Base-by-base conservation (phyloP, 2,113 vertebrate genomes). In the Prinia subflava region DNA sequence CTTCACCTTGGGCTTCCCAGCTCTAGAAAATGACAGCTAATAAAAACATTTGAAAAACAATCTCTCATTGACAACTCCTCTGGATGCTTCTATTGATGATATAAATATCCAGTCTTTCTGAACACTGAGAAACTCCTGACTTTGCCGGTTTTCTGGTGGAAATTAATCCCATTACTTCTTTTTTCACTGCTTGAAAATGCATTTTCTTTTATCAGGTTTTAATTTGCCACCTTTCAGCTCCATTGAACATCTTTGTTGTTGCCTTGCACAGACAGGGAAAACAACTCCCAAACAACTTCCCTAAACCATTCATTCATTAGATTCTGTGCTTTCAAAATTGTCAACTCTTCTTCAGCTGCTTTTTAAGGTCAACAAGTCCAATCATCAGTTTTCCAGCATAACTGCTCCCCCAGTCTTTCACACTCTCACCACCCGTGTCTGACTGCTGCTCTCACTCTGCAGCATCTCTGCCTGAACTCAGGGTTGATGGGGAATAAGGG, bases 151-250 rank as follows among this genome's bases (percentile, higher is more conserved):
- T 79, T 79, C 77, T 60, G 53, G 35, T 41, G 16, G 69, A 83
- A 94, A 95, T 57, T 25, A 89, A 89, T 71, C 62, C 41, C 44
- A 39, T 23, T 56, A 10, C 46, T 55, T 67, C 33, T 57, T 83
- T 77, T 16, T 42, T 44, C 71, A 59, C 15, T 70, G 35, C 77
- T 89, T 60, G 74, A 84, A 95, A 91, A 89, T 39, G 49, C 64
- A 92, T 92, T 92, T 92, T 93, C 91, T 95, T 92, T 89, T 91
- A 92, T 89, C 93, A 83, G 65, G 73, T 71, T 91, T 95, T 90
- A 95, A 97, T 95, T 96, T 96, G 62, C 69, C 89, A 89, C 87
- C 92, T 95, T 90, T 94, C 91, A 89, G 92, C 93, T 95, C 95
- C 92, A 94, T 55, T 76, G 65, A 87, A 76, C 78, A 94, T 73